Conservation (phyloP, 2,888 invertebrate genomes). For the Vanessa cardui region DNA sequence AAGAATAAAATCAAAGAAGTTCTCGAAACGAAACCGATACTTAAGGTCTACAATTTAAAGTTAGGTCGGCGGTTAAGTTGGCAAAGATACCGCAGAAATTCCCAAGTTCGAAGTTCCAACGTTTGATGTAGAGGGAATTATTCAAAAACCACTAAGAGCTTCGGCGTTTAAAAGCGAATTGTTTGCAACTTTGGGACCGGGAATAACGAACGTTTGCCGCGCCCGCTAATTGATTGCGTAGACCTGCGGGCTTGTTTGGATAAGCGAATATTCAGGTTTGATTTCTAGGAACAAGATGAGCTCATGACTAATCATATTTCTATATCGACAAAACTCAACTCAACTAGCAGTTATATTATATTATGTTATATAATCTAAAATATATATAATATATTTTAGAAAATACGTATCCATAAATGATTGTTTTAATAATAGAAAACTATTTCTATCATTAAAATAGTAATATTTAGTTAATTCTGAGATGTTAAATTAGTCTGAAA, state of each 20-base stretch:
- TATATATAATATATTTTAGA: too few relatives aligned
- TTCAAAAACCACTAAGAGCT: constrained; percentile 35
- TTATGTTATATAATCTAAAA: too few relatives aligned
- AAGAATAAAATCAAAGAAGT: constrained; percentile 8
- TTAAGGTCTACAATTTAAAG: constrained; percentile 21
- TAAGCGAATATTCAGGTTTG: neutral
- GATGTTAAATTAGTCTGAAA: too few relatives aligned
- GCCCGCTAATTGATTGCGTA: constrained; percentile 9
- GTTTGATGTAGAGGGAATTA: constrained; percentile 35
- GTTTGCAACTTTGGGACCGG: constrained; percentile 11
- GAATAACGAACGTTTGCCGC: constrained; percentile 6
- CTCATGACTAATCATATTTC: too few relatives aligned
- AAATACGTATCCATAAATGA: too few relatives aligned
- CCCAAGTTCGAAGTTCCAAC: constrained; percentile 26
- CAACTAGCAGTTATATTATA: too few relatives aligned
- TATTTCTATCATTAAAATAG: too few relatives aligned
- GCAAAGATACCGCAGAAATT: constrained; percentile 32
- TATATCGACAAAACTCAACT: too few relatives aligned
- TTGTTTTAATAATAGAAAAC: too few relatives aligned
- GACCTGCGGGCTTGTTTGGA: constrained; percentile 7
- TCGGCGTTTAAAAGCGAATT: constrained; percentile 11
- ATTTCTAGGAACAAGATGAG: neutral
- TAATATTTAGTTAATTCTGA: too few relatives aligned
- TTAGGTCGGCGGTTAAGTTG: constrained; percentile 15
- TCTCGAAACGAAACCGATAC: neutral